Conservation (phyloP, 2,797 vertebrate genomes). For the Enteromius treurensis region DNA sequence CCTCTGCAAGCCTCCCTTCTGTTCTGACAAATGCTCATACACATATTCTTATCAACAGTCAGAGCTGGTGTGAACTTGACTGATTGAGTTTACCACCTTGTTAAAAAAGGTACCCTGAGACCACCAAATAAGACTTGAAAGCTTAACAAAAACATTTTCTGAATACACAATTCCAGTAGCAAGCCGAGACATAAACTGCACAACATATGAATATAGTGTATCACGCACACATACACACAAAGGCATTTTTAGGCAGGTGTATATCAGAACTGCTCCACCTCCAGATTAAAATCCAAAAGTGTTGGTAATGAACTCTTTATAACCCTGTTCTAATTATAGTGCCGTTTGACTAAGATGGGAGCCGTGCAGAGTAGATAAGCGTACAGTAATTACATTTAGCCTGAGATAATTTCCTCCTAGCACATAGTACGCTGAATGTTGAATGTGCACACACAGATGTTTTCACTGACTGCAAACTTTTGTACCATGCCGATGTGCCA, state of each 20-base stretch:
- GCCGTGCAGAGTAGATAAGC: slow-evolving; percentile 51
- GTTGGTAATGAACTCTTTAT: slow-evolving; percentile 41
- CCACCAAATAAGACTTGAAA: neutral
- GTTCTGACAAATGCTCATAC: slow-evolving; percentile 10
- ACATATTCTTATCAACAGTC: slow-evolving; percentile 7
- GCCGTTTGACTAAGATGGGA: slow-evolving; percentile 44
- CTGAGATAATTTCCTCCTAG: slow-evolving; percentile 44
- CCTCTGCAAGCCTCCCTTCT: slow-evolving; percentile 35
- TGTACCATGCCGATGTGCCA: slow-evolving; percentile 10
- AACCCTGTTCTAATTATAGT: slow-evolving; percentile 57
- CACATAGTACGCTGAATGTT: neutral
- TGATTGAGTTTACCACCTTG: neutral
- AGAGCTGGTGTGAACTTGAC: neutral
- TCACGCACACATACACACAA: slow-evolving; percentile 16
- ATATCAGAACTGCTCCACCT: slow-evolving; percentile 10
- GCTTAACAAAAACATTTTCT: neutral
- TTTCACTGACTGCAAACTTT: slow-evolving; percentile 28
- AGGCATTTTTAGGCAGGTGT: slow-evolving; percentile 13
- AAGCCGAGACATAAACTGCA: neutral
- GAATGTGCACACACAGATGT: slow-evolving; percentile 39
- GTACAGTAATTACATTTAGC: slow-evolving; percentile 28
- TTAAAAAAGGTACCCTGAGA: slow-evolving; percentile 18
- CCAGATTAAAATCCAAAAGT: slow-evolving; percentile 43
- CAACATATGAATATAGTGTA: neutral
- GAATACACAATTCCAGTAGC: neutral